Conservation (phyloP, 2,113 vertebrate genomes). For the Corythornis madagascariensis region DNA sequence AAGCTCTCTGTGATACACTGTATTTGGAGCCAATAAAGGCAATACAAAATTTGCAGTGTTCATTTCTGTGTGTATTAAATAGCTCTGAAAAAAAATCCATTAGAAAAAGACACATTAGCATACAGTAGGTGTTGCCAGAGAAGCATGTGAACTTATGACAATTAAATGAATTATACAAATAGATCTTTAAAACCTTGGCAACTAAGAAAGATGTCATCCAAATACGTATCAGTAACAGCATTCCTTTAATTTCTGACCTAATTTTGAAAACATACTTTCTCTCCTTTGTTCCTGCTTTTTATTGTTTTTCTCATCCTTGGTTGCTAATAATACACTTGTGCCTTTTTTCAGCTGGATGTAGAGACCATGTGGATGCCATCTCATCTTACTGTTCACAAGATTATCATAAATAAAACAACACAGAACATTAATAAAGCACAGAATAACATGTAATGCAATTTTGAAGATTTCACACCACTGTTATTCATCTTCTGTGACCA, state of each 20-base stretch:
- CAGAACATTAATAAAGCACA: conserved; percentile 43
- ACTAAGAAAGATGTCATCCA: neutral
- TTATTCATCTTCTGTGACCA: conserved; percentile 68
- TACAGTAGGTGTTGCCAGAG: neutral
- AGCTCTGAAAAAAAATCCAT: neutral
- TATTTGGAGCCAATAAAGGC: neutral
- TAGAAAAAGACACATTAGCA: neutral
- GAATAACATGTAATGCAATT: conserved; percentile 32
- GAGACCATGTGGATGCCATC: conserved; percentile 1
- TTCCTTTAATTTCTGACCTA: conserved; percentile 7
- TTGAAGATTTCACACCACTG: conserved; percentile 47
- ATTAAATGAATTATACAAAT: neutral
- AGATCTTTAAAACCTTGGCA: conserved; percentile 3
- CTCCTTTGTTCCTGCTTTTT: neutral
- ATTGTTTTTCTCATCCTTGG: neutral
- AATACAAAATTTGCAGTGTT: neutral
- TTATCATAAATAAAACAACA: conserved; percentile 51
- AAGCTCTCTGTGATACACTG: neutral
- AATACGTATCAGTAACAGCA: neutral
- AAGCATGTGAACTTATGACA: neutral
- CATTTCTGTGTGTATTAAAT: neutral
- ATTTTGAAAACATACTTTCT: neutral
- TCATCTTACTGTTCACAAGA: conserved; percentile 28
- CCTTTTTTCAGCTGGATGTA: neutral
- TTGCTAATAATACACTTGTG: neutral